A percentile compares a stretch with the other conserved stretches of the same genome.
Evolutionary conservation across 2,113 vertebrate genomes (phyloP).

Genomic region (Pyxicephalus adspersus): DNA sequence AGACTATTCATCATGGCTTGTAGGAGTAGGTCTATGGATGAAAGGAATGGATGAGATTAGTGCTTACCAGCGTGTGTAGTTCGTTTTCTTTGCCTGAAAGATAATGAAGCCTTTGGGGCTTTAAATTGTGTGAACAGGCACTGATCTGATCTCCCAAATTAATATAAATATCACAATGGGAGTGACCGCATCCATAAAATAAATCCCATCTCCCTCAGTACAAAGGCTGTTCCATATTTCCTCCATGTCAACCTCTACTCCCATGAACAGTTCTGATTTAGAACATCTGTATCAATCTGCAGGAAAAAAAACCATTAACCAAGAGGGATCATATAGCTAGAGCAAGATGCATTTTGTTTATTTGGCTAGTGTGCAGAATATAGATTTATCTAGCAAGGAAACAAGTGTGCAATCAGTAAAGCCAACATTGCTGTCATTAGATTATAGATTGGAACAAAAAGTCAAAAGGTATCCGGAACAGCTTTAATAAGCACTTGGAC

Average conservation of each 20-base stretch:
- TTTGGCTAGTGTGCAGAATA: not conserved
- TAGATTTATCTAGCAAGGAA: constrained; percentile 42
- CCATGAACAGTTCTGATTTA: constrained; percentile 2
- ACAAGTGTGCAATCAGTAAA: constrained; percentile 42
- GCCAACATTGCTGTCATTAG: constrained; percentile 27
- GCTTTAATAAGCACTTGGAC: constrained; percentile 46
- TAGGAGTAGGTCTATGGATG: constrained; percentile 42
- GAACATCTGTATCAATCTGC: constrained; percentile 48
- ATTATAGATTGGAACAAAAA: constrained; percentile 43
- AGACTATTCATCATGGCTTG: constrained; percentile 32
- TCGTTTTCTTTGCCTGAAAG: constrained; percentile 40
- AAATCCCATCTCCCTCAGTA: constrained; percentile 25
- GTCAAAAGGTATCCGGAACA: constrained; percentile 37
- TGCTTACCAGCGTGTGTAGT: constrained; percentile 41
- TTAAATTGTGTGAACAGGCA: constrained; percentile 55
- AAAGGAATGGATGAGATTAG: constrained; percentile 46
- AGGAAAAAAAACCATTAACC: constrained; percentile 16
- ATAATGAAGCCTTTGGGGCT: constrained; percentile 57
- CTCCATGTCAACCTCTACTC: constrained; percentile 3
- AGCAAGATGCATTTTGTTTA: constrained; percentile 17
- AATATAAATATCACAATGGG: constrained; percentile 55
- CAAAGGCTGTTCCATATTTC: not conserved
- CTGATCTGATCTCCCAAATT: constrained; percentile 53
- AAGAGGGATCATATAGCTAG: constrained; percentile 14
- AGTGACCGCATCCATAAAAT: constrained; percentile 44